These are phyloP conservation scores for Chalcosyrphus nemorum DNA, from an alignment of 2,888 invertebrate genomes.

Conservation along the genomic window DNA sequence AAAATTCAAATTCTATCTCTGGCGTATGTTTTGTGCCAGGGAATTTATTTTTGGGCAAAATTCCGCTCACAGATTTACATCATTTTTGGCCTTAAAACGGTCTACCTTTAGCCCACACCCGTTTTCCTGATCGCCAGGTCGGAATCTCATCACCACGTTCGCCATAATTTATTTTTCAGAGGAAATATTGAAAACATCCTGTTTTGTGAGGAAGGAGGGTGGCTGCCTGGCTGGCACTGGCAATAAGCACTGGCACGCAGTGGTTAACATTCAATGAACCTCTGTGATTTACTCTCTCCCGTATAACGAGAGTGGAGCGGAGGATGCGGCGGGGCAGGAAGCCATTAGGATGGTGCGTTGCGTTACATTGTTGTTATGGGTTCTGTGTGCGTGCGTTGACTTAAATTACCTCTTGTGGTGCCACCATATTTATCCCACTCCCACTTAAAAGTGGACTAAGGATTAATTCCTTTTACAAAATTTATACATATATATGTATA, in stretches of 20 bases:
- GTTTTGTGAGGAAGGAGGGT: not conserved
- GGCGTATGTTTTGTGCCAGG: not conserved
- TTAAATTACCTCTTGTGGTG: conserved; percentile 60
- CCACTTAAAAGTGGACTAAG: conserved; percentile 17
- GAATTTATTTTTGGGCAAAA: not conserved
- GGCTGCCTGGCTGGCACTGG: not conserved
- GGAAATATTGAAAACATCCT: conserved; percentile 34
- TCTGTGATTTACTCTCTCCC: conserved; percentile 62
- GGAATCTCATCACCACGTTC: not conserved
- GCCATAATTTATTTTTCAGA: conserved; percentile 42
- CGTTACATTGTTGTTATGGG: conserved; percentile 17
- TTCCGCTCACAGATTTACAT: conserved; percentile 3
- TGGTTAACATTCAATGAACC: conserved; percentile 71
- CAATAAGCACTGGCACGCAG: conserved; percentile 47
- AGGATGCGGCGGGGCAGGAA: conserved; percentile 16
- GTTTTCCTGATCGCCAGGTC: not conserved
- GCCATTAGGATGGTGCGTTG: conserved; percentile 50
- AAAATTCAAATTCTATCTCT: conserved; percentile 35
- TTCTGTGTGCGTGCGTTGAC: conserved; percentile 31
- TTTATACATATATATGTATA: too few species aligned
- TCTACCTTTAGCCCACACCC: not conserved
- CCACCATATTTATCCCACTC: conserved; percentile 29
- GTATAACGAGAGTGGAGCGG: conserved; percentile 10
- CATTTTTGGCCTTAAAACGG: not conserved
- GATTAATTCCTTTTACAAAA: conserved; percentile 49